A percentile compares a stretch with the other conserved stretches of the same genome.
Conservation (phyloP, 2,888 invertebrate species). For the Caenorhabditis sp. region DNA sequence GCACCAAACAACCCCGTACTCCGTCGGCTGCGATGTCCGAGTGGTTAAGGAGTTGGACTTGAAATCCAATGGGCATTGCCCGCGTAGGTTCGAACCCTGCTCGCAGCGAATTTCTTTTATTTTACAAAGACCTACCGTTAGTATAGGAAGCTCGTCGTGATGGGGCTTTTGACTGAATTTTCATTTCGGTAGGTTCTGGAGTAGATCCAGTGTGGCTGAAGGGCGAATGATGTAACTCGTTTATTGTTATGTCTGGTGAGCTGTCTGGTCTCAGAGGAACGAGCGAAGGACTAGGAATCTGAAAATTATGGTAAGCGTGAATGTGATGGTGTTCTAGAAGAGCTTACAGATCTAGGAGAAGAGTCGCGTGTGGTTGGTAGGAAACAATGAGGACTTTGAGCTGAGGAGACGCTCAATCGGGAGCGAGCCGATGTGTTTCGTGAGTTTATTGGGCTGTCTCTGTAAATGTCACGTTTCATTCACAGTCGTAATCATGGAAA, state of each 20-base stretch:
- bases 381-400: constrained; percentile 61
- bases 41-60: constrained; percentile 84
- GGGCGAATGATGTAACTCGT: constrained; percentile 57
- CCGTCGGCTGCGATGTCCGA: constrained; percentile 54
- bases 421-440: constrained; percentile 65
- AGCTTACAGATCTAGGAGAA: constrained; percentile 61
- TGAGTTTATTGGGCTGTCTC: constrained; percentile 61
- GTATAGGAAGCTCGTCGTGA: constrained; percentile 49
- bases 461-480: constrained; percentile 13
- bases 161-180: constrained; percentile 16
- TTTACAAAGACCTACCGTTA: constrained; percentile 19
- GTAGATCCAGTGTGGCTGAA: constrained; percentile 65
- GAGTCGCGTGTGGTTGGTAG: constrained; percentile 60
- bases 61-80: constrained; percentile 84
- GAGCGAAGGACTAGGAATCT: constrained; percentile 63
- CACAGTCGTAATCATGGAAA: too few species aligned
- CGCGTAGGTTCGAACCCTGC: constrained; percentile 85
- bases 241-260: constrained; percentile 57
- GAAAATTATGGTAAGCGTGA: not conserved
- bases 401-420: constrained; percentile 62
- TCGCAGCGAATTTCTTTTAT: constrained; percentile 78
- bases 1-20: not conserved
- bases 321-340: not conserved
- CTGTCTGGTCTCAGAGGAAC: constrained; percentile 59
- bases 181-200: constrained; percentile 59